Percentiles rank a stretch among this genome's conserved stretches.
Evolutionary conservation across 2,797 vertebrate genomes (phyloP).

Genomic region (Todus mexicanus): DNA sequence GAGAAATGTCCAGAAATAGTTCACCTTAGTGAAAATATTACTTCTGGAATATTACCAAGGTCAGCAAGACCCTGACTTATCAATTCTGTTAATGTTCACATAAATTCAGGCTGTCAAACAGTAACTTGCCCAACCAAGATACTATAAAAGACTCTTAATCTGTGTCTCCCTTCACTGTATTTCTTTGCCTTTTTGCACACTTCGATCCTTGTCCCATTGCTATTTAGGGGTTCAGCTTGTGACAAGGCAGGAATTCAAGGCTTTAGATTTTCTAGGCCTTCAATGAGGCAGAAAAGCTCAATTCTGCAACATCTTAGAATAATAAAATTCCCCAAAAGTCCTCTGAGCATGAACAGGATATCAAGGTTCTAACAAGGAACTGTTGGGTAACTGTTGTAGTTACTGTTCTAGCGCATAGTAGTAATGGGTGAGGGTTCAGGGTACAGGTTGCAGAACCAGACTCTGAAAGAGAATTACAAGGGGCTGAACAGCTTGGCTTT

Average conservation of each 20-base stretch:
- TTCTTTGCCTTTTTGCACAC: background rate
- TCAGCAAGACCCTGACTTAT: constrained; percentile 70
- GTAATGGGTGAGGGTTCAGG: background rate
- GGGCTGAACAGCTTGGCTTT: background rate
- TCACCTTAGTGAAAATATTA: constrained; percentile 71
- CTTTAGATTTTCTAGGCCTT: background rate
- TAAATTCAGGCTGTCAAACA: constrained; percentile 64
- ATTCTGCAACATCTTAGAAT: background rate
- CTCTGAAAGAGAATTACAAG: no score
- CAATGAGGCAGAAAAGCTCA: background rate
- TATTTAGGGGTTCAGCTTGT: background rate
- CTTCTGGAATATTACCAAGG: constrained; percentile 69
- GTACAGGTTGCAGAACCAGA: accelerated
- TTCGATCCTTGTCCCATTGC: background rate
- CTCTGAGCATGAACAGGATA: background rate
- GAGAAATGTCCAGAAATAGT: constrained; percentile 71
- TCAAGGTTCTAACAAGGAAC: background rate
- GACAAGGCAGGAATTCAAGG: background rate
- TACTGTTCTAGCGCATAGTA: background rate
- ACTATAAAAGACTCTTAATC: constrained; percentile 27
- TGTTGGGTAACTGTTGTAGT: background rate
- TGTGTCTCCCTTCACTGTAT: background rate
- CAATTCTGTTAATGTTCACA: constrained; percentile 62
- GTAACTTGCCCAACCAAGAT: constrained; percentile 45
- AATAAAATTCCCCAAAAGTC: background rate